phyloP scores from a whole-genome alignment of 2,113 vertebrate genomes.

The Myotis lucifugus region DNA sequence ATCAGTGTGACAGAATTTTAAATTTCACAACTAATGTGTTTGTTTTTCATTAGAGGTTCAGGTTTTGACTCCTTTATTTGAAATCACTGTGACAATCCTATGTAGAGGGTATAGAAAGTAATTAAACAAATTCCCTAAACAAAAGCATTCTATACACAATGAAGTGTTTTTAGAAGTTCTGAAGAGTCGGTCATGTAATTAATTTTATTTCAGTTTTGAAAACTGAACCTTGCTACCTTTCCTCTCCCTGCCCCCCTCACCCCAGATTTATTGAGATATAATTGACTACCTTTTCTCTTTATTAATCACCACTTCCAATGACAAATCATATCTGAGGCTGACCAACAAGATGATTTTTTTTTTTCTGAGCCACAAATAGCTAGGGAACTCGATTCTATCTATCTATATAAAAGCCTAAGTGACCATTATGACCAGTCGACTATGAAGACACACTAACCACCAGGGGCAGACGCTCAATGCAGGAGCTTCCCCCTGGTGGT shows the following conservation, averaged over 20 bases:
- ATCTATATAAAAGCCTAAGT: too few species aligned
- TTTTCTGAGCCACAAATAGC: conserved; percentile 30
- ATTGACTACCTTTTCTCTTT: background rate
- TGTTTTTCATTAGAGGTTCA: background rate
- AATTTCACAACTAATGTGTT: background rate
- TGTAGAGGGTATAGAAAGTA: background rate
- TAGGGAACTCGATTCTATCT: background rate
- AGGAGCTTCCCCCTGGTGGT: too few species aligned
- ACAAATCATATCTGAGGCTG: background rate
- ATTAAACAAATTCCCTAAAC: conserved; percentile 32
- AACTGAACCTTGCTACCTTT: background rate
- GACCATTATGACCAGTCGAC: too few species aligned
- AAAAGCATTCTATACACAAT: background rate
- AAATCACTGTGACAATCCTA: background rate
- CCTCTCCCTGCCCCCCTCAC: background rate
- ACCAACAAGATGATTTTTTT: background rate
- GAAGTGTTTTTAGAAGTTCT: background rate
- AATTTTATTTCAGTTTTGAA: conserved; percentile 26
- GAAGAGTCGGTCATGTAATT: background rate
- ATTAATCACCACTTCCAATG: background rate
- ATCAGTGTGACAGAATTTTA: conserved; percentile 9
- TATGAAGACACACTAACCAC: too few species aligned
- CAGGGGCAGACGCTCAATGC: too few species aligned
- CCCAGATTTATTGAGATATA: background rate
- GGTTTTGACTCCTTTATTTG: conserved; percentile 20